These are phyloP conservation scores for Polypterus bichir DNA, from an alignment of 2,113 vertebrate genomes.

Conservation along the genomic window DNA sequence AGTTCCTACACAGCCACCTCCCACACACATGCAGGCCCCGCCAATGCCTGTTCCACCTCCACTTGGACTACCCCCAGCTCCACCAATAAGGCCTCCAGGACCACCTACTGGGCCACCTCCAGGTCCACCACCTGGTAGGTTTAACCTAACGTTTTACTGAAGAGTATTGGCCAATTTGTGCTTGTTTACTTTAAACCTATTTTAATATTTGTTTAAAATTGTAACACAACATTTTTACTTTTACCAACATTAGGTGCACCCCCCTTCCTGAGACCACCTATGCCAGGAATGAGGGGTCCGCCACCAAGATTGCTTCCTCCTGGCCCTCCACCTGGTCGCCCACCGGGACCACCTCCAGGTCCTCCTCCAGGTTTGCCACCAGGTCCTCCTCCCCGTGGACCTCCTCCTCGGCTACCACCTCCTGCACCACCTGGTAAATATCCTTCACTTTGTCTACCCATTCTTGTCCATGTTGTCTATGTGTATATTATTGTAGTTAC, in stretches of 20 bases:
- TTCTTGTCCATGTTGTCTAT: neutral
- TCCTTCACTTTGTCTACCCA: neutral
- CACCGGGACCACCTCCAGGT: conserved; percentile 85
- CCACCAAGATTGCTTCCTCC: conserved; percentile 86
- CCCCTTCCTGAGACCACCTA: conserved; percentile 85
- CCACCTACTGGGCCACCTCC: conserved; percentile 89
- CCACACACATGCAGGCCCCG: conserved; percentile 74
- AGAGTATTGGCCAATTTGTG: too few species aligned
- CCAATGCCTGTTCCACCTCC: conserved; percentile 87
- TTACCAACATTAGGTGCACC: conserved; percentile 61
- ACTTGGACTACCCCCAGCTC: conserved; percentile 79
- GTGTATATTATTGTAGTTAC: neutral
- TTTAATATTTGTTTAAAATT: too few species aligned
- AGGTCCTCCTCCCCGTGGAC: conserved; percentile 87
- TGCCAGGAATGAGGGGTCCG: conserved; percentile 79
- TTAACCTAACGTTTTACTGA: neutral
- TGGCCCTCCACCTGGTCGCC: conserved; percentile 83
- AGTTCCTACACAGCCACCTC: conserved; percentile 33
- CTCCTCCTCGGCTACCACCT: conserved; percentile 81
- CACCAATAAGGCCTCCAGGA: conserved; percentile 81
- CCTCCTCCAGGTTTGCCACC: conserved; percentile 88
- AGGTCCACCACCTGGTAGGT: conserved; percentile 83
- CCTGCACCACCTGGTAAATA: conserved; percentile 81
- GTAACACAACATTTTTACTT: too few species aligned
- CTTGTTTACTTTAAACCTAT: too few species aligned